These are phyloP conservation scores for Osmerus mordax DNA, from an alignment of 2,113 vertebrate species.

Conservation along the genomic window DNA sequence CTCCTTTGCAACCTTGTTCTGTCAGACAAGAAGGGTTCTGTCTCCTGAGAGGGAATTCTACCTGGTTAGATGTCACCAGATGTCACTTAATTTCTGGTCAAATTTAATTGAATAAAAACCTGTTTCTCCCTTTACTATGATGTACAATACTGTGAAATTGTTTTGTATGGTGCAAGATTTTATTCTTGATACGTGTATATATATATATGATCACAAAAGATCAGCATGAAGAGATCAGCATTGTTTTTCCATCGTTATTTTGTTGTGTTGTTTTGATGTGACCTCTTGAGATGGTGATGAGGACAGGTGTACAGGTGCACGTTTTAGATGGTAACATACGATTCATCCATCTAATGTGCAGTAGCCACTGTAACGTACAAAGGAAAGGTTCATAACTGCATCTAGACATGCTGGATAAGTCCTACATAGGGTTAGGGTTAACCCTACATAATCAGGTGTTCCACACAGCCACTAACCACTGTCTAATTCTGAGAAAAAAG, in stretches of 20 bases:
- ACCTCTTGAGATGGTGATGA: no score
- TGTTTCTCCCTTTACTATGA: slow-evolving; percentile 58
- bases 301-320: no score
- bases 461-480: no score
- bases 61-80: slow-evolving; percentile 17
- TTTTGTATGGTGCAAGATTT: slow-evolving; percentile 48
- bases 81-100: slow-evolving; percentile 35
- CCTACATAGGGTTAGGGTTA: no score
- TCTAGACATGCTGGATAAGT: no score
- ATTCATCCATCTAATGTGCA: no score
- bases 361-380: no score
- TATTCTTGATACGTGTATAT: slow-evolving; percentile 39
- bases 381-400: no score
- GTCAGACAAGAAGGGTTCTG: background rate
- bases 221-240: background rate
- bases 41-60: slow-evolving; percentile 15
- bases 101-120: slow-evolving; percentile 49
- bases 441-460: no score
- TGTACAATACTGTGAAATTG: slow-evolving; percentile 46
- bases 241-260: slow-evolving; percentile 17
- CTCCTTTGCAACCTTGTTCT: slow-evolving; percentile 26
- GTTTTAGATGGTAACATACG: no score
- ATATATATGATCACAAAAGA: slow-evolving; percentile 12
- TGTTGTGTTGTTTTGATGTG: background rate
- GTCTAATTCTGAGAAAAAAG: no score